Evolutionary conservation across 2,113 vertebrate species (phyloP).

Genomic region (Talpa occidentalis): DNA sequence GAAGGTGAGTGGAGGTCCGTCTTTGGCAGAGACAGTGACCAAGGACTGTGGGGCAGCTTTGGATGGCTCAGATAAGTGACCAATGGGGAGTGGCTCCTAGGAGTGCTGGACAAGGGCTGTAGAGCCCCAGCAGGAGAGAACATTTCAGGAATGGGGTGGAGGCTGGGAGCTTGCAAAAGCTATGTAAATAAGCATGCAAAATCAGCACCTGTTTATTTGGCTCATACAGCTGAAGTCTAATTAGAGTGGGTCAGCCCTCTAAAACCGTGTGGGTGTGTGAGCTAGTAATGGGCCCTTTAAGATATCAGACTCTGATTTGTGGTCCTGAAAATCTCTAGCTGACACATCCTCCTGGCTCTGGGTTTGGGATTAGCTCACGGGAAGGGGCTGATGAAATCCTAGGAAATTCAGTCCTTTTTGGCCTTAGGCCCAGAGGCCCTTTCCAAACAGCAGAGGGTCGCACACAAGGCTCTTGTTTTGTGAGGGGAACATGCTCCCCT

Average conservation of each 20-base stretch:
- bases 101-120: background rate
- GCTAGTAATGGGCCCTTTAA: slow-evolving; percentile 77
- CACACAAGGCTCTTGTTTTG: slow-evolving; percentile 67
- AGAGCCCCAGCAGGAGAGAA: background rate
- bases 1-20: background rate
- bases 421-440: slow-evolving; percentile 75
- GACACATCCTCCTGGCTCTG: slow-evolving; percentile 80
- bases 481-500: background rate
- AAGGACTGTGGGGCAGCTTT: background rate
- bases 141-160: background rate
- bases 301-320: slow-evolving; percentile 64
- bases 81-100: background rate
- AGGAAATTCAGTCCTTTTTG: slow-evolving; percentile 78
- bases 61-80: background rate
- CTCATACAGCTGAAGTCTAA: background rate
- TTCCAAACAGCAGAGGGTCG: slow-evolving; percentile 70
- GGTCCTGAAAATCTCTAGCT: slow-evolving; percentile 73
- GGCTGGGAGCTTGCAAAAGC: background rate
- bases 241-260: background rate
- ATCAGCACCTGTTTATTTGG: slow-evolving; percentile 73
- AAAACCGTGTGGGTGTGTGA: background rate
- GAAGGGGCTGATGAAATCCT: slow-evolving; percentile 83
- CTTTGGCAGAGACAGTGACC: background rate
- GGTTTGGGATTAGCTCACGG: slow-evolving; percentile 80
- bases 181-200: slow-evolving; percentile 44